A percentile compares a stretch with the other conserved stretches of the same genome.
phyloP scores from a whole-genome alignment of 1,140 invertebrate genomes.

The Lerema accius region DNA sequence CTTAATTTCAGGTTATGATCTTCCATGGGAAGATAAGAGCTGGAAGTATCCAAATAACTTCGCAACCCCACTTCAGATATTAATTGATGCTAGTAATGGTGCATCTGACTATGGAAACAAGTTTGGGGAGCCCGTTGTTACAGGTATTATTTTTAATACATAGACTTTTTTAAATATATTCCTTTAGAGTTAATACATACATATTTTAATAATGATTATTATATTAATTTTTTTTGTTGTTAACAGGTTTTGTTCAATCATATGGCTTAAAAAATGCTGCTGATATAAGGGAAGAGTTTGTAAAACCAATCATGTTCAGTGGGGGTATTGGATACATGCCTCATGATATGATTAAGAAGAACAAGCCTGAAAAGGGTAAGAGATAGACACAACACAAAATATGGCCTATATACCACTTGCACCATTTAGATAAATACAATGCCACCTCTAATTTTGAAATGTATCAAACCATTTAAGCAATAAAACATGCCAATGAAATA shows the following conservation, averaged over 20 bases:
- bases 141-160: conserved; percentile 50
- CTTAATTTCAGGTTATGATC: conserved; percentile 85
- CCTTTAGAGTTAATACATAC: too few relatives aligned
- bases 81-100: conserved; percentile 98
- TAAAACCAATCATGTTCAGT: conserved; percentile 99
- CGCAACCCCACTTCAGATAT: conserved; percentile 93
- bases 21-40: conserved; percentile 94
- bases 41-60: conserved; percentile 94
- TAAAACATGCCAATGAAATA: too few relatives aligned
- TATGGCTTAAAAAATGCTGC: conserved; percentile 90
- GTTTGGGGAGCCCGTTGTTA: conserved; percentile 97
- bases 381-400: too few relatives aligned
- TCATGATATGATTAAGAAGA: conserved; percentile 89
- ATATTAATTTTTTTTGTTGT: too few relatives aligned
- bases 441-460: too few relatives aligned
- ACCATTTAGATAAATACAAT: too few relatives aligned
- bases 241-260: conserved; percentile 94
- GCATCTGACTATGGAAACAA: conserved; percentile 99
- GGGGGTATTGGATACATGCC: conserved; percentile 97
- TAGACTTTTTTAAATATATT: too few relatives aligned
- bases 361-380: conserved; percentile 86
- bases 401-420: too few relatives aligned
- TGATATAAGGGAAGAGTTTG: conserved; percentile 93
- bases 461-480: too few relatives aligned
- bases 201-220: too few relatives aligned